These are phyloP conservation scores for Campylorhamphus procurvoides DNA, from an alignment of 2,113 vertebrate species.

Conservation along the genomic window DNA sequence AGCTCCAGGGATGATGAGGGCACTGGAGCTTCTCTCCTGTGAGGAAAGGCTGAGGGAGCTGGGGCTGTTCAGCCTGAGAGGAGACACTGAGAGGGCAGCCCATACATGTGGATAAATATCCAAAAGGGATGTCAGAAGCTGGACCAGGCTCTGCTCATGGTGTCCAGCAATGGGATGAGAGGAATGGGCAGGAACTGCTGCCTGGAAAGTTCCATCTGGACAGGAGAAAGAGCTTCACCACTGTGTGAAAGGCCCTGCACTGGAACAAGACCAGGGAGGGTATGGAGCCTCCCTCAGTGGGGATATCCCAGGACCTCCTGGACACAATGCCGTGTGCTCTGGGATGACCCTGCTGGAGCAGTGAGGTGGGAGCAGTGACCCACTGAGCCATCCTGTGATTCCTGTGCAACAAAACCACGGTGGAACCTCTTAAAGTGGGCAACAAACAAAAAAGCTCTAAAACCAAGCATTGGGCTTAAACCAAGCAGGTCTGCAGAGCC, in stretches of 20 bases:
- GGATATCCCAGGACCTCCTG: neutral
- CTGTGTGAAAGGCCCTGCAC: too few species aligned
- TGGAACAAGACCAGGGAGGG: neutral
- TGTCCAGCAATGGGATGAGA: neutral
- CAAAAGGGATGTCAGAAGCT: neutral
- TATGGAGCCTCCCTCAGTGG: neutral
- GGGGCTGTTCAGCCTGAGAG: too few species aligned
- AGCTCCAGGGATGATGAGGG: neutral
- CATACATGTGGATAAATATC: neutral
- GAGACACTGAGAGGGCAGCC: too few species aligned
- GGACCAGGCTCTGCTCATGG: neutral
- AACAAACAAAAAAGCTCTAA: too few species aligned
- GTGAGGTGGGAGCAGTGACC: neutral
- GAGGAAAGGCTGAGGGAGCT: too few species aligned
- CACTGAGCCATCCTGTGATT: neutral
- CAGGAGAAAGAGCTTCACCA: neutral
- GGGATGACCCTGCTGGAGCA: neutral
- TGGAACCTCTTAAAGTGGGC: too few species aligned
- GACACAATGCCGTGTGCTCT: neutral
- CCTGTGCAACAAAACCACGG: too few species aligned
- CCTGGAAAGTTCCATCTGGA: neutral
- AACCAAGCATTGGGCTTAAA: too few species aligned
- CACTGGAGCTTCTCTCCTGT: neutral
- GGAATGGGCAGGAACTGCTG: neutral
- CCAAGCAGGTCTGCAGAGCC: too few species aligned